A percentile compares a stretch with the other conserved stretches of the same genome.
Evolutionary conservation across 2,797 vertebrate species (phyloP).

Genomic region (Odontamblyopus rebecca): DNA sequence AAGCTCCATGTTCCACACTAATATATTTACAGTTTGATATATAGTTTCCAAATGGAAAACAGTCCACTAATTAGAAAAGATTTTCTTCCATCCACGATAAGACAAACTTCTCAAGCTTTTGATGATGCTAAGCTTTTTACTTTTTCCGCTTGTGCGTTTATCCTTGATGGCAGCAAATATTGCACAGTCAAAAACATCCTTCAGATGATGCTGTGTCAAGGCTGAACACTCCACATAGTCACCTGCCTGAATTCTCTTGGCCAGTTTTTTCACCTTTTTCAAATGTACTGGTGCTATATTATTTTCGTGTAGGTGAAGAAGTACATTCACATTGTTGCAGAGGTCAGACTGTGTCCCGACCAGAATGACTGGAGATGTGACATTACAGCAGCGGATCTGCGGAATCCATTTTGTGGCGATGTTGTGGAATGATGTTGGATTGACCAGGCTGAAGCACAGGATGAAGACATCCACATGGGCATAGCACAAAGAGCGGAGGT

Average conservation of each 20-base stretch:
- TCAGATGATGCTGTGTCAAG: slow-evolving; percentile 92
- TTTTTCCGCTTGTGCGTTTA: slow-evolving; percentile 72
- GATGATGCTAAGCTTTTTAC: slow-evolving; percentile 83
- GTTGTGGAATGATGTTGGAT: slow-evolving; percentile 91
- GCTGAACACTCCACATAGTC: slow-evolving; percentile 93
- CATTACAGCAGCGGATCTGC: slow-evolving; percentile 87
- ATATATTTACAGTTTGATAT: slow-evolving; percentile 14
- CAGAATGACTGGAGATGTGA: slow-evolving; percentile 84
- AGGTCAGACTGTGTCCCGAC: slow-evolving; percentile 93
- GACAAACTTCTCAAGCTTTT: slow-evolving; percentile 87
- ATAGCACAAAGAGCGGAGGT: slow-evolving; percentile 89
- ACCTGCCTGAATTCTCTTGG: slow-evolving; percentile 85
- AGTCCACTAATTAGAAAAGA: slow-evolving; percentile 73
- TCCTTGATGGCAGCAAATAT: slow-evolving; percentile 89
- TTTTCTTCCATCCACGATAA: slow-evolving; percentile 88
- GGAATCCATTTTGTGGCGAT: slow-evolving; percentile 93
- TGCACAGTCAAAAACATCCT: slow-evolving; percentile 90
- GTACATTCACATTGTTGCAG: slow-evolving; percentile 84
- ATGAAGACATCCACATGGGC: slow-evolving; percentile 92
- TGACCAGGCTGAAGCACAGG: slow-evolving; percentile 94
- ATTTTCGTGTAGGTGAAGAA: slow-evolving; percentile 84
- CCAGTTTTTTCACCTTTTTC: slow-evolving; percentile 81
- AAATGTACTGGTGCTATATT: slow-evolving; percentile 80
- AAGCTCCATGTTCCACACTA: slow-evolving; percentile 8
- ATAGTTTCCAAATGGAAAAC: not conserved